Percentiles rank a stretch among this genome's conserved stretches.
These are phyloP conservation scores for Thamnophis sirtalis DNA, from an alignment of 2,113 vertebrate species.

Conservation along the genomic window DNA sequence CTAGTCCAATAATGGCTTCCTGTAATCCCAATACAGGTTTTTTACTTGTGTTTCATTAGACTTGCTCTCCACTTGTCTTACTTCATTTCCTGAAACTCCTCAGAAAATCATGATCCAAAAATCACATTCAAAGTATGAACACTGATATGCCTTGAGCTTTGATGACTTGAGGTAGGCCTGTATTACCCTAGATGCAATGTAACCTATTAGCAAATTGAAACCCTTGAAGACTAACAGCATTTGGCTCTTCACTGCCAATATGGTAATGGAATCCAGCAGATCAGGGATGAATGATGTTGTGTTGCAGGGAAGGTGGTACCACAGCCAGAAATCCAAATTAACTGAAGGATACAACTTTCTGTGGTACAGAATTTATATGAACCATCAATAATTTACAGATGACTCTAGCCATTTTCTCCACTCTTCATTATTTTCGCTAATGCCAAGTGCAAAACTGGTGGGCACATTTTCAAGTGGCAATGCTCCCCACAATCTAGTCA, in stretches of 20 bases:
- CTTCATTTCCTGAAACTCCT: neutral
- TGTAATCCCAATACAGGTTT: neutral
- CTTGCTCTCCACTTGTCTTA: neutral
- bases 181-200: neutral
- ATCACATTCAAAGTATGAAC: neutral
- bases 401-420: neutral
- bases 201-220: neutral
- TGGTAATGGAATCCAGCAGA: neutral
- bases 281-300: neutral
- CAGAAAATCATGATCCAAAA: neutral
- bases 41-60: neutral
- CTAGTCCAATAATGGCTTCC: neutral
- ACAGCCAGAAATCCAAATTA: neutral
- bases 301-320: neutral
- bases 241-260: neutral
- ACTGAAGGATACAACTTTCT: neutral
- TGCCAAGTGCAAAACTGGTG: neutral
- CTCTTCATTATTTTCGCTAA: neutral
- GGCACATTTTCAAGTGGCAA: neutral
- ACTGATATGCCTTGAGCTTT: neutral
- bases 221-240: neutral
- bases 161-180: neutral
- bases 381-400: neutral
- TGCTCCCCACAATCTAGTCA: neutral
- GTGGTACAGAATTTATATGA: neutral